These are phyloP conservation scores for Hemicrepidius hirtus DNA, from an alignment of 2,888 invertebrate genomes.

Conservation along the genomic window DNA sequence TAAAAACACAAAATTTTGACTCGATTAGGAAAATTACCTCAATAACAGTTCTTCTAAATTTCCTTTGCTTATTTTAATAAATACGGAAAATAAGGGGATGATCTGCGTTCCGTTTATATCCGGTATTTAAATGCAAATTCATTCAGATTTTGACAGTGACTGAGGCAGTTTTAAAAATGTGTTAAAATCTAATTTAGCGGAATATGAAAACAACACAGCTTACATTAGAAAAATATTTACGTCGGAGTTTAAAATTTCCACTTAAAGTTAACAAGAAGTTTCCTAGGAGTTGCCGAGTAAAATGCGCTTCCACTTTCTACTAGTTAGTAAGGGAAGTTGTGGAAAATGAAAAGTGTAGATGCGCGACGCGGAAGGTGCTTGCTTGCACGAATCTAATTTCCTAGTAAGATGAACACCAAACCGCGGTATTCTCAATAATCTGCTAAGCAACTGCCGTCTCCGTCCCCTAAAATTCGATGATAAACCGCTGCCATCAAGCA, in stretches of 20 bases:
- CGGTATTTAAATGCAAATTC: too few relatives aligned
- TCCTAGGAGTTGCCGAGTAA: neutral
- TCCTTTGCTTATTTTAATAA: too few relatives aligned
- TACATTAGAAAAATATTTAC: neutral
- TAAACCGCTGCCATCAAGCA: conserved; percentile 33
- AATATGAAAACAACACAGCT: too few relatives aligned
- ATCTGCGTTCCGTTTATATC: too few relatives aligned
- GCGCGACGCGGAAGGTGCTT: conserved; percentile 52
- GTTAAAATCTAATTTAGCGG: neutral
- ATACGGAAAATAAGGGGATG: too few relatives aligned
- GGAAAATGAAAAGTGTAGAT: conserved; percentile 44
- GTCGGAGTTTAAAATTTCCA: conserved; percentile 1
- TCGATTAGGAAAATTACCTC: too few relatives aligned
- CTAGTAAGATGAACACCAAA: conserved; percentile 47
- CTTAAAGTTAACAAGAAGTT: conserved; percentile 6
- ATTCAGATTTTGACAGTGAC: too few relatives aligned
- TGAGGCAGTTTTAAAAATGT: too few relatives aligned
- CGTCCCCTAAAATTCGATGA: conserved; percentile 27
- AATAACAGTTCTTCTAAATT: too few relatives aligned
- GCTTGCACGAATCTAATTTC: conserved; percentile 58
- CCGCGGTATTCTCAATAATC: conserved; percentile 26
- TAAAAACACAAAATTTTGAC: too few relatives aligned
- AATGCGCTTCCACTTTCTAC: conserved; percentile 1
- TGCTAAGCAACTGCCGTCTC: conserved; percentile 26
- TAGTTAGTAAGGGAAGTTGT: conserved; percentile 10